Conservation (phyloP, 2,888 invertebrate genomes). For the Ichneumoninae sp. region DNA sequence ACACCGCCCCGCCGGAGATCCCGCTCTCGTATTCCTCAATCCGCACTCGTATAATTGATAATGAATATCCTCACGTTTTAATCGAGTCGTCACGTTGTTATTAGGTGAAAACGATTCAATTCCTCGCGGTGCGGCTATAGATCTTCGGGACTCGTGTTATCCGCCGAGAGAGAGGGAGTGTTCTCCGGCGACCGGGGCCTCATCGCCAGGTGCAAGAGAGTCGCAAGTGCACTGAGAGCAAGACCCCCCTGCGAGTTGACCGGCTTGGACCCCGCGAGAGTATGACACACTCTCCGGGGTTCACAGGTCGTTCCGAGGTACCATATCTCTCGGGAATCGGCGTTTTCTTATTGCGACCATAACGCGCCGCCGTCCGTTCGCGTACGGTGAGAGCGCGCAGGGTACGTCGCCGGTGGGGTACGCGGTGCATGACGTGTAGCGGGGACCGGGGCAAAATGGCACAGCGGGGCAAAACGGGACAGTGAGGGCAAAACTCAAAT, state of each 20-base stretch:
- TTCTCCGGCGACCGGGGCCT: constrained; percentile 27
- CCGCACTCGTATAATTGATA: constrained; percentile 58
- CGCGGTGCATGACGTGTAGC: constrained; percentile 3
- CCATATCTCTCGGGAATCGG: constrained; percentile 62
- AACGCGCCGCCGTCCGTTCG: constrained; percentile 24
- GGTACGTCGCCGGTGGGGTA: background rate
- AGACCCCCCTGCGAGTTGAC: constrained; percentile 61
- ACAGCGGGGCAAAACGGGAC: too few relatives aligned
- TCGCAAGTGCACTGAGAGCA: constrained; percentile 14
- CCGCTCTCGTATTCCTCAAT: constrained; percentile 1
- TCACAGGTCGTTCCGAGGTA: constrained; percentile 58
- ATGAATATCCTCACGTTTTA: constrained; percentile 63
- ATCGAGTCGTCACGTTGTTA: constrained; percentile 65
- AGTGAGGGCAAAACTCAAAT: too few relatives aligned
- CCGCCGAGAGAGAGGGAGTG: constrained; percentile 51
- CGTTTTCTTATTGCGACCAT: constrained; percentile 51
- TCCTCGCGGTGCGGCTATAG: constrained; percentile 53
- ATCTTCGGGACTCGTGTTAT: constrained; percentile 39
- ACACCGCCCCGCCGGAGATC: background rate
- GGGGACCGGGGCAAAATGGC: too few relatives aligned
- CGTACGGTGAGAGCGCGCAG: constrained; percentile 16
- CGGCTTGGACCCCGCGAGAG: constrained; percentile 27
- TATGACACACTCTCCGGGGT: constrained; percentile 63
- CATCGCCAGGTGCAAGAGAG: constrained; percentile 52
- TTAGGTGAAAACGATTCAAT: constrained; percentile 66